Percentiles rank a stretch among this genome's conserved stretches.
phyloP scores from a whole-genome alignment of 2,888 invertebrate genomes.

The Ochlodes sylvanus region DNA sequence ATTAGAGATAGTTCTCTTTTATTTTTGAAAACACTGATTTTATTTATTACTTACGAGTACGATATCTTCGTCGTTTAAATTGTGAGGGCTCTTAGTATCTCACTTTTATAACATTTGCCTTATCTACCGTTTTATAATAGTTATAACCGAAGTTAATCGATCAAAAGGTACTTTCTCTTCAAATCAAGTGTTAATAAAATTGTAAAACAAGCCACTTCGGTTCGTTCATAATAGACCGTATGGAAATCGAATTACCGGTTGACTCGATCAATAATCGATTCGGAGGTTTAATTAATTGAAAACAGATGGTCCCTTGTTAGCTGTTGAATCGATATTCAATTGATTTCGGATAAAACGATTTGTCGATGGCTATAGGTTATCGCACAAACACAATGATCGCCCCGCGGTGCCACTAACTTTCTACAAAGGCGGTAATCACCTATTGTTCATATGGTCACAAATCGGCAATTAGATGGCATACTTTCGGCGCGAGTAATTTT shows the following conservation, averaged over 20 bases:
- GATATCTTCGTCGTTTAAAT: too few species aligned
- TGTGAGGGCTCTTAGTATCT: too few species aligned
- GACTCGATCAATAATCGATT: conserved; percentile 55
- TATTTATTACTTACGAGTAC: too few species aligned
- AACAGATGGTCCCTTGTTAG: conserved; percentile 83
- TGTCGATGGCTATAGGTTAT: conserved; percentile 63
- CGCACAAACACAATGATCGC: conserved; percentile 76
- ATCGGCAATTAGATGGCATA: conserved; percentile 65
- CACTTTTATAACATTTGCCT: too few species aligned
- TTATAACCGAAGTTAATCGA: too few species aligned
- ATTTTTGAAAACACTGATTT: too few species aligned
- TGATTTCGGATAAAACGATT: conserved; percentile 65
- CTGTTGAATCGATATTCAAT: conserved; percentile 73
- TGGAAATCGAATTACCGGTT: conserved; percentile 54
- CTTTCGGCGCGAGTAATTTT: conserved; percentile 18
- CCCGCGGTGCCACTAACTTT: conserved; percentile 74
- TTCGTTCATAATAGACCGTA: conserved; percentile 35
- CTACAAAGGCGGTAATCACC: conserved; percentile 78
- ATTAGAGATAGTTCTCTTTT: too few species aligned
- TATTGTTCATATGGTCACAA: conserved; percentile 74
- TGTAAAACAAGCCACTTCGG: conserved; percentile 34
- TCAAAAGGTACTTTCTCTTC: neutral
- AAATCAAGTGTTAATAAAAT: conserved; percentile 39
- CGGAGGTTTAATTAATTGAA: conserved; percentile 74
- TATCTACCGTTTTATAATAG: too few species aligned